Percentiles rank a stretch among this genome's conserved stretches.
phyloP scores from a whole-genome alignment of 1,140 invertebrate genomes.

The Homarus americanus region DNA sequence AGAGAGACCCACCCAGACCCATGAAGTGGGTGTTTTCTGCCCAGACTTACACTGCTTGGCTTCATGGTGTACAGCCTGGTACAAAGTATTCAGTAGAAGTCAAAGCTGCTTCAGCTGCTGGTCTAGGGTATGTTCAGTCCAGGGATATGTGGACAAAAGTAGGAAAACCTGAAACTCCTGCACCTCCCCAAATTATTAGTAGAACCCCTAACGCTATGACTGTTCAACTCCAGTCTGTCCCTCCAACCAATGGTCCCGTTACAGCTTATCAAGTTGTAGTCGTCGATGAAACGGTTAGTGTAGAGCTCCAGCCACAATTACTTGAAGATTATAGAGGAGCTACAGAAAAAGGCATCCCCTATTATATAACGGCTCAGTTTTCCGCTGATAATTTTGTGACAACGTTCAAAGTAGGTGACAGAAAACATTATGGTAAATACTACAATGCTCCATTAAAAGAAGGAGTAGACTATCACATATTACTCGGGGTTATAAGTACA shows the following conservation, averaged over 20 bases:
- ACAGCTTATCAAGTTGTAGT: slow-evolving; percentile 86
- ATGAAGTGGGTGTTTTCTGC: slow-evolving; percentile 47
- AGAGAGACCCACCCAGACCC: slow-evolving; percentile 46
- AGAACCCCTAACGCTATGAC: slow-evolving; percentile 81
- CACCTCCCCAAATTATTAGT: slow-evolving; percentile 82
- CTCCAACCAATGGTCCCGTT: slow-evolving; percentile 87
- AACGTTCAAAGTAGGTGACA: slow-evolving; percentile 88
- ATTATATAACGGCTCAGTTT: slow-evolving; percentile 90
- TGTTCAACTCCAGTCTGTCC: slow-evolving; percentile 82
- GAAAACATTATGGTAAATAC: slow-evolving; percentile 85
- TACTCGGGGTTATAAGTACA: slow-evolving; percentile 82
- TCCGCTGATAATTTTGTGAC: slow-evolving; percentile 78
- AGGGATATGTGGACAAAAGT: slow-evolving; percentile 83
- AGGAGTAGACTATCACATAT: slow-evolving; percentile 78
- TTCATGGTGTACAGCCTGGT: slow-evolving; percentile 83
- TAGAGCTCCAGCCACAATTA: slow-evolving; percentile 81
- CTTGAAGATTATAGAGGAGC: slow-evolving; percentile 82
- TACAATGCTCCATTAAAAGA: slow-evolving; percentile 86
- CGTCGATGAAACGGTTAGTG: slow-evolving; percentile 82
- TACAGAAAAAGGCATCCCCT: slow-evolving; percentile 82
- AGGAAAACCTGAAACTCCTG: slow-evolving; percentile 84
- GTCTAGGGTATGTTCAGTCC: slow-evolving; percentile 81
- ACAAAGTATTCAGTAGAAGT: slow-evolving; percentile 86
- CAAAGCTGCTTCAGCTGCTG: slow-evolving; percentile 82
- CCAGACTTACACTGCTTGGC: slow-evolving; percentile 47